Base-by-base conservation (phyloP, 2,113 vertebrate species). In the Chloroceryle aenea region DNA sequence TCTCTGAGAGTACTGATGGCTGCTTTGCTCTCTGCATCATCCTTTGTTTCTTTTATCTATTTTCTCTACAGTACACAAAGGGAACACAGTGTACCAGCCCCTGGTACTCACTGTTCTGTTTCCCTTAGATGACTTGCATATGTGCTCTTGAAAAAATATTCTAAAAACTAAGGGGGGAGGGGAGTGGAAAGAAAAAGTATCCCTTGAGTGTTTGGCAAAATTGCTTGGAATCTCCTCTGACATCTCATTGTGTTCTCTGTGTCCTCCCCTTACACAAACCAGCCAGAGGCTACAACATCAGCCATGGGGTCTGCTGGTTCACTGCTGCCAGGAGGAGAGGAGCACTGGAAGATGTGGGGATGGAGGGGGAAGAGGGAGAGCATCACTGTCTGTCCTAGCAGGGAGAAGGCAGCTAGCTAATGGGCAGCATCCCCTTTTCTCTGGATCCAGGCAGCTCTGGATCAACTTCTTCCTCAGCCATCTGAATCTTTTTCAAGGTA, bases 81-180 rank as follows among this genome's bases (percentile, higher is more conserved):
- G 89, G 92, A 95, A 98, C 97, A 98, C 94, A 61, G 91, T 97
- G 97, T 97, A 97, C 97, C 81, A 94, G 88, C 78, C 91, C 82
- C 77, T 68, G 84, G 95, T 96, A 97, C 97, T 98, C 90, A 93
- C 83, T 96, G 97, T 98, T 97, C 97, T 90, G 80, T 97, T 97
- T 95, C 87, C 95, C 92, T 97, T 96, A 98, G 93, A 98, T 98
- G 97, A 98, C 97, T 98, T 93, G 80, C 95, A 98, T 95, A 97
- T 97, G 97, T 97, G 96, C 74, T 97, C 85, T 97, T 97, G 94
- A 98, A 97, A 96, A 97, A 97, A 94, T 97, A 97, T 96, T 98
- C 95, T 91, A 79, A 96, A 98, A 98, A 96, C 97, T 95, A 96
- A 76, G 47, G 81, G 85, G 87, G 95, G 76, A 86, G 87, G 82